Base-by-base conservation (phyloP, 2,888 invertebrate genomes). In the Clepsis dumicolana region DNA sequence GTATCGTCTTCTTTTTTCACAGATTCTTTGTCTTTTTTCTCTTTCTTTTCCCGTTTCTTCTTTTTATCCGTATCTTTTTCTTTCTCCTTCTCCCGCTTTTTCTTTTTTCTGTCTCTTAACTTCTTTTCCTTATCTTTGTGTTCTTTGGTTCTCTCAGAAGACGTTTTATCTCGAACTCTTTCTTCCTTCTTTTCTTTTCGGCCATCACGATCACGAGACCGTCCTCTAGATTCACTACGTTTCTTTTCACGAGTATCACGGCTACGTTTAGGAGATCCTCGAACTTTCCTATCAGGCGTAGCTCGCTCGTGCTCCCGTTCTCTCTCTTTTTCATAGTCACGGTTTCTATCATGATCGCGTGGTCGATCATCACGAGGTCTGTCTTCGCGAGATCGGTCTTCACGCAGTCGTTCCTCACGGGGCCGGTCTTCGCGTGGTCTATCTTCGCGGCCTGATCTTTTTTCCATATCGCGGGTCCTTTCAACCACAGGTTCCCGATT, bases 81-180 rank as follows among this genome's bases (percentile, higher is more conserved):
- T 70, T 92, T 94, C 80, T 91, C 87, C 71, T 89, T 87, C 75
- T 86, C 92, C 70, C 94, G 88, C 70, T 93, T 94, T 76, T 90
- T 94, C 85, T 84, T 85, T 76, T 79, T 86, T 81, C 91, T 84
- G 83, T 89, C 78, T 73, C 88, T 89, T 70, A 94, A 85, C 80
- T 94, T 94, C 73, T 94, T 94, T 65, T 95, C 94, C 75, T 94
- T 94, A 18, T 95, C 94, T 79, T 94, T 95, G 65, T 94, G 94
- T 69, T 94, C 94, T 72, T 88, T 93, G 72, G 77, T 89, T 77
- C 91, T 85, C 44, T 94, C 94, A 21, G 92, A 89, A 35, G 87
- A 88, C 14, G 90, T 86, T 74, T 88, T 89, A 65, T 93, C 89
- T 64, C 88, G 81, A 74, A 78, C 72, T 85, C 93, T 83, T 76